phyloP scores from a whole-genome alignment of 2,113 vertebrate species.

The Amphiprion ocellaris region DNA sequence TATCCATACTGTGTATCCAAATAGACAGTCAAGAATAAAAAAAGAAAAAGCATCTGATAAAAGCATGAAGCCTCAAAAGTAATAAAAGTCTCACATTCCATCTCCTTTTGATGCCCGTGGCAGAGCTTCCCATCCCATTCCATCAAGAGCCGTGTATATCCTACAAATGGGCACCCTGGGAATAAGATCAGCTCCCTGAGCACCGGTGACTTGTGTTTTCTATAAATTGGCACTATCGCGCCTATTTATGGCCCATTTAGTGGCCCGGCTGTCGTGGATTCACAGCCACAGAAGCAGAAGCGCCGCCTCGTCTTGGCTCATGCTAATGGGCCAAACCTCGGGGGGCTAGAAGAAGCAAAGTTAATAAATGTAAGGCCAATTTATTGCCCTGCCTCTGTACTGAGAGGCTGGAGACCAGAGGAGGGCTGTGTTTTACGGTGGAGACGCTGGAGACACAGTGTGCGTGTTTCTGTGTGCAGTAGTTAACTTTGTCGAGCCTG shows the following conservation, averaged over 20 bases:
- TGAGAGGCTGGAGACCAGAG: conserved; percentile 28
- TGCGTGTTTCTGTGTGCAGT: conserved; percentile 52
- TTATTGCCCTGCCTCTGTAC: conserved; percentile 51
- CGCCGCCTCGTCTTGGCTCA: conserved; percentile 17
- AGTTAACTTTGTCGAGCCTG: conserved; percentile 55
- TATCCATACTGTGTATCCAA: no score
- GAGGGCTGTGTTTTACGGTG: conserved; percentile 35
- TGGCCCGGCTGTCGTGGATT: conserved; percentile 2
- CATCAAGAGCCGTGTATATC: not conserved
- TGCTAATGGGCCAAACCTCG: conserved; percentile 67
- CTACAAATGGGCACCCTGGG: conserved; percentile 10
- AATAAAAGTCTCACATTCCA: no score
- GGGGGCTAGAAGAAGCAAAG: conserved; percentile 51
- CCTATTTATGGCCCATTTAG: conserved; percentile 34
- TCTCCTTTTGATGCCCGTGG: not conserved
- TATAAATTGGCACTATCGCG: conserved; percentile 17
- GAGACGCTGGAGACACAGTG: conserved; percentile 43
- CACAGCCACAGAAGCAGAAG: conserved; percentile 7
- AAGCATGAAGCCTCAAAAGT: no score
- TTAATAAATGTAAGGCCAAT: conserved; percentile 73
- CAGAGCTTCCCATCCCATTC: not conserved
- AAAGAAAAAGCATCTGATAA: no score
- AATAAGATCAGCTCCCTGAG: not conserved
- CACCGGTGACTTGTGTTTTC: conserved; percentile 14
- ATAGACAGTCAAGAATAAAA: no score